Percentiles rank a stretch among this genome's conserved stretches.
Evolutionary conservation across 2,888 invertebrate genomes (phyloP).

Genomic region (Galeruca laticollis): DNA sequence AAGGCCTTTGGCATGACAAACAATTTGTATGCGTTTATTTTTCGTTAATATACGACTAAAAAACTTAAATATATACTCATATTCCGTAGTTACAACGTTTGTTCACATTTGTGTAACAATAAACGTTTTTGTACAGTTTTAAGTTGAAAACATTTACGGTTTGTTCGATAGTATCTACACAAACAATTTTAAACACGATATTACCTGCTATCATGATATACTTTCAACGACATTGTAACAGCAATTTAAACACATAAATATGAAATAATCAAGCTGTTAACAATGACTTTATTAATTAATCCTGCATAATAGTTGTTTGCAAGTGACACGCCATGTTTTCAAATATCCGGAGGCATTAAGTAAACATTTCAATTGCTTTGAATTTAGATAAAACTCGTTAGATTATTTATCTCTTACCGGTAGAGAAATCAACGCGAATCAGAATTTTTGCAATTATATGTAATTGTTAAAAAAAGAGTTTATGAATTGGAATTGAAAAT

Average conservation of each 20-base stretch:
- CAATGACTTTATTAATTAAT: slow-evolving; percentile 38
- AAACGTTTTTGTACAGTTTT: slow-evolving; percentile 1
- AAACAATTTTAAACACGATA: slow-evolving; percentile 26
- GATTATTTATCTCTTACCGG: not conserved
- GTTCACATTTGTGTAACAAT: not conserved
- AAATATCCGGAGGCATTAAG: slow-evolving; percentile 16
- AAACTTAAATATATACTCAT: too few species aligned
- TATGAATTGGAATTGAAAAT: too few species aligned
- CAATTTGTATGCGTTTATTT: too few species aligned
- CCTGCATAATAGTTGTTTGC: slow-evolving; percentile 32
- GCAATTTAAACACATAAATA: slow-evolving; percentile 34
- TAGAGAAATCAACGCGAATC: too few species aligned
- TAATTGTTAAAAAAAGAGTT: too few species aligned
- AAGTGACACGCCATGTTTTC: slow-evolving; percentile 34
- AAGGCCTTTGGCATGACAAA: too few species aligned
- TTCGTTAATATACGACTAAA: too few species aligned
- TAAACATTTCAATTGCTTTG: slow-evolving; percentile 23
- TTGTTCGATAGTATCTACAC: slow-evolving; percentile 19
- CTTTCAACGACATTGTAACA: slow-evolving; percentile 31
- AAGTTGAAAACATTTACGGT: slow-evolving; percentile 7
- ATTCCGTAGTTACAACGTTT: not conserved
- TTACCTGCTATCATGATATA: slow-evolving; percentile 29
- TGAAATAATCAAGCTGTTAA: slow-evolving; percentile 30
- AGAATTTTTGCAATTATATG: too few species aligned
- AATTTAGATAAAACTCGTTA: slow-evolving; percentile 16